phyloP scores from a whole-genome alignment of 2,797 vertebrate species.

The Eulemur coronatus region DNA sequence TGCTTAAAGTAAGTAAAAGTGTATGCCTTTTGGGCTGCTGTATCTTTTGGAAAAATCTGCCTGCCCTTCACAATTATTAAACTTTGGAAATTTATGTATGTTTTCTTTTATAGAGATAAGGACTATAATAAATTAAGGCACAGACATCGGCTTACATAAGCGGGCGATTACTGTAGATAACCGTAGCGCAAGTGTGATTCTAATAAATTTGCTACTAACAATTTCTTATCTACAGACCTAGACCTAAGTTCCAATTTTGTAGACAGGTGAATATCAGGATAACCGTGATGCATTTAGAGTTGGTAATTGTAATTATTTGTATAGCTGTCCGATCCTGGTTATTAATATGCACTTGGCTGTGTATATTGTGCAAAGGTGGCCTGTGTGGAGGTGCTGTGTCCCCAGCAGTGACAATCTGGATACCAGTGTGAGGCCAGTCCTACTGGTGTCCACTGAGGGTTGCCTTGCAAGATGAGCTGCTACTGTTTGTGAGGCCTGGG shows the following conservation, averaged over 20 bases:
- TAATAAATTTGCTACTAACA: background rate
- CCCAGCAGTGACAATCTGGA: background rate
- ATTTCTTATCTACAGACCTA: background rate
- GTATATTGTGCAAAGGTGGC: background rate
- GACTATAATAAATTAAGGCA: background rate
- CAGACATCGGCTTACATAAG: background rate
- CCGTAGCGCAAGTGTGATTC: background rate
- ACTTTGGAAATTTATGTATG: background rate
- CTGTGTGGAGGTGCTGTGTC: fast-evolving
- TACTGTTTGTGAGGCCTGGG: background rate
- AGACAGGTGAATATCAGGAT: background rate
- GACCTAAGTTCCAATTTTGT: background rate
- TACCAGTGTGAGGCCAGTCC: background rate
- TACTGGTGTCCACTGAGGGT: background rate
- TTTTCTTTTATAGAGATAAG: slow-evolving; percentile 2
- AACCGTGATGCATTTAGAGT: background rate
- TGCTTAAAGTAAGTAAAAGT: background rate
- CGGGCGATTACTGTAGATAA: background rate
- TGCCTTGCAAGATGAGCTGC: background rate
- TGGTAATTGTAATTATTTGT: background rate
- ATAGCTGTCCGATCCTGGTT: background rate
- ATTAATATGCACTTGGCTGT: background rate
- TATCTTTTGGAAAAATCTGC: background rate
- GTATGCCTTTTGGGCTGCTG: background rate
- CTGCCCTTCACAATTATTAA: background rate